Conservation (phyloP, 2,113 vertebrate species). For the Ceyx margarethae region DNA sequence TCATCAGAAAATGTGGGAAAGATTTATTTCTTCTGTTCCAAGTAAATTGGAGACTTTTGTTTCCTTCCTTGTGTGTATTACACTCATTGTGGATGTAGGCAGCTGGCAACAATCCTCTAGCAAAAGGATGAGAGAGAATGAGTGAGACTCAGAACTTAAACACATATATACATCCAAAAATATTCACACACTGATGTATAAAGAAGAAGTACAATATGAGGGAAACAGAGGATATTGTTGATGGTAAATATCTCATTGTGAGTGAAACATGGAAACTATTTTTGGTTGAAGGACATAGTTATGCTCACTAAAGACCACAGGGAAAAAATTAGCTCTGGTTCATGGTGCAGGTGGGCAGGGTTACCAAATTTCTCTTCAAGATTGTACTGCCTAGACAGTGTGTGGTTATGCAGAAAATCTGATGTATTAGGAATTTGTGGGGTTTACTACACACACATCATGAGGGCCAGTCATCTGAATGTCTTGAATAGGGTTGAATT, state of each 20-base stretch:
- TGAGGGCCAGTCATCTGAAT: neutral
- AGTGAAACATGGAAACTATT: neutral
- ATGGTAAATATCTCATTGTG: neutral
- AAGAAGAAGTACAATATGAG: neutral
- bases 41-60: neutral
- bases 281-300: neutral
- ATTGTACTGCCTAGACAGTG: neutral
- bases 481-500: neutral
- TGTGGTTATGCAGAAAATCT: neutral
- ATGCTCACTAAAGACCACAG: neutral
- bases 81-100: neutral
- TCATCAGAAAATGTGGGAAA: neutral
- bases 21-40: neutral
- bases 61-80: neutral
- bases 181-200: neutral
- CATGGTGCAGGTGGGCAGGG: neutral
- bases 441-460: neutral
- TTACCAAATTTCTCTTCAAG: neutral
- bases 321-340: neutral
- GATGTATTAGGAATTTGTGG: neutral
- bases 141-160: neutral
- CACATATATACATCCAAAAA: neutral
- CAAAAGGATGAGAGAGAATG: neutral
- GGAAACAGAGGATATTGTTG: neutral
- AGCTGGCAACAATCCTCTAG: neutral